A percentile compares a stretch with the other conserved stretches of the same genome.
These are phyloP conservation scores for Malthinus flaveolus DNA, from an alignment of 2,888 invertebrate species.

Conservation along the genomic window DNA sequence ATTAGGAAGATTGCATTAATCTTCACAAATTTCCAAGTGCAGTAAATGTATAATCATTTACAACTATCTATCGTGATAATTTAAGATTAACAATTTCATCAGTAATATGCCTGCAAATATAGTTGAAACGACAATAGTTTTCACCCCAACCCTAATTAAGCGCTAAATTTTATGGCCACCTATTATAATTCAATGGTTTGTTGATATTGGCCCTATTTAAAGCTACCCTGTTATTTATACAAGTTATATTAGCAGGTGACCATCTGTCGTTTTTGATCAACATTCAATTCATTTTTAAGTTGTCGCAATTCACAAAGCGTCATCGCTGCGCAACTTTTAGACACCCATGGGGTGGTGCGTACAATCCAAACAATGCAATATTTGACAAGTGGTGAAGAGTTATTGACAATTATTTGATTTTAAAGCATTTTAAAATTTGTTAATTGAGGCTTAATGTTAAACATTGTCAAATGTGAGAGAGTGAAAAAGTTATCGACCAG, in stretches of 20 bases:
- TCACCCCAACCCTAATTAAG: conserved; percentile 31
- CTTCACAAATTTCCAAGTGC: no score
- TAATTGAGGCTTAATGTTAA: neutral
- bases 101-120: conserved; percentile 26
- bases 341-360: conserved; percentile 12
- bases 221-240: conserved; percentile 36
- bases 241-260: conserved; percentile 40
- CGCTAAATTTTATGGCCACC: conserved; percentile 38
- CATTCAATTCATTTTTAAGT: conserved; percentile 27
- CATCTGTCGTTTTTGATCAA: conserved; percentile 35
- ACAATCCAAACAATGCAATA: conserved; percentile 20
- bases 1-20: no score
- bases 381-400: conserved; percentile 25
- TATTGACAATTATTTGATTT: conserved; percentile 33
- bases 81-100: conserved; percentile 22
- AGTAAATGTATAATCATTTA: neutral
- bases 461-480: no score
- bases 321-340: conserved; percentile 11
- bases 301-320: conserved; percentile 19
- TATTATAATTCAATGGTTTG: conserved; percentile 41
- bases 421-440: conserved; percentile 25
- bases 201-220: conserved; percentile 38
- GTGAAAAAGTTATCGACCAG: neutral
- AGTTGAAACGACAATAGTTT: conserved; percentile 32
- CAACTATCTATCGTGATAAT: conserved; percentile 6